Percentiles rank a stretch among this genome's conserved stretches.
Conservation (phyloP, 2,888 invertebrate genomes). For the Pristionchus japonicus region DNA sequence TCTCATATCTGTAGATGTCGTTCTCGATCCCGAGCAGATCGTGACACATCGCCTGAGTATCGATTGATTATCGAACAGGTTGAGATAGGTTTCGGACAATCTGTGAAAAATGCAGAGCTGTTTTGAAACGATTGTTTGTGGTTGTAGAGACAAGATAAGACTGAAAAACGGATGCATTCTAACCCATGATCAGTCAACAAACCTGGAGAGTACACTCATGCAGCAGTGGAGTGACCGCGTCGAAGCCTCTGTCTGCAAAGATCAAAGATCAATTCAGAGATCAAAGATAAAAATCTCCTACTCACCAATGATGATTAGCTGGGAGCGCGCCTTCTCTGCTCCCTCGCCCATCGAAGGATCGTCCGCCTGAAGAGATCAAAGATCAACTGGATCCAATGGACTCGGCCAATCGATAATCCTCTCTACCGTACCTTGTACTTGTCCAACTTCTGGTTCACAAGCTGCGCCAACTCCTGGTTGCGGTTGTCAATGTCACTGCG, state of each 20-base stretch:
- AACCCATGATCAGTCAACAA: too few relatives aligned
- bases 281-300: neutral
- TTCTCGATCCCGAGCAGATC: conserved; percentile 97
- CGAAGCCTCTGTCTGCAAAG: conserved; percentile 86
- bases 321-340: conserved; percentile 80
- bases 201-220: conserved; percentile 90
- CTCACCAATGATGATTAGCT: conserved; percentile 86
- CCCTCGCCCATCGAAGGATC: conserved; percentile 99
- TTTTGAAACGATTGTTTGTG: neutral
- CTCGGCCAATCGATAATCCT: neutral
- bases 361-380: conserved; percentile 80
- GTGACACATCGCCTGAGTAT: conserved; percentile 90
- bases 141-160: neutral
- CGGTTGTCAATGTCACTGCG: conserved; percentile 93
- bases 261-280: neutral
- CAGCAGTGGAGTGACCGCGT: conserved; percentile 94
- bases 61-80: neutral
- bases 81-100: neutral
- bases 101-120: neutral
- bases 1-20: conserved; percentile 99
- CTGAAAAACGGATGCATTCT: neutral
- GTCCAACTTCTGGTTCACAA: conserved; percentile 97
- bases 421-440: conserved; percentile 85
- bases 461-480: conserved; percentile 95
- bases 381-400: neutral